Conservation (phyloP, 2,888 invertebrate species). For the Lordiphosa fenestrarum region DNA sequence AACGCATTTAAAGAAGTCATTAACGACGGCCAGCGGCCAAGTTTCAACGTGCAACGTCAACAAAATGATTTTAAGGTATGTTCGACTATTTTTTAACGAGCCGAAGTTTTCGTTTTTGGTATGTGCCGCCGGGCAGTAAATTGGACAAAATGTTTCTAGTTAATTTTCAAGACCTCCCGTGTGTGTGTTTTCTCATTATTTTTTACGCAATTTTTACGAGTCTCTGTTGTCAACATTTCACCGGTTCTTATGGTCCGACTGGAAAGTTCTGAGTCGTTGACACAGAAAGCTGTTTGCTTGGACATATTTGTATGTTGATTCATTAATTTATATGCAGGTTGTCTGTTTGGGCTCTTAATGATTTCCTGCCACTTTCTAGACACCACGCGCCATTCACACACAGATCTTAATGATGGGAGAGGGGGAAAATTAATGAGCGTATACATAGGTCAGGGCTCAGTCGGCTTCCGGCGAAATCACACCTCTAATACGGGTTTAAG, state of each 20-base stretch:
- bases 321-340: slow-evolving; percentile 57
- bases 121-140: not conserved
- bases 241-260: slow-evolving; percentile 10
- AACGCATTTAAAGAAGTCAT: slow-evolving; percentile 67
- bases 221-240: slow-evolving; percentile 11
- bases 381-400: slow-evolving; percentile 38
- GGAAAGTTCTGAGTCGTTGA: slow-evolving; percentile 50
- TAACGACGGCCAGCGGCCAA: slow-evolving; percentile 55
- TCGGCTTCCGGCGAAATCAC: slow-evolving; percentile 30
- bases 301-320: slow-evolving; percentile 57
- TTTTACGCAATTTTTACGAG: slow-evolving; percentile 29
- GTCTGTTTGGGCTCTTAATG: slow-evolving; percentile 21
- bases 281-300: slow-evolving; percentile 35
- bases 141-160: slow-evolving; percentile 37
- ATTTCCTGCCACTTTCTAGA: slow-evolving; percentile 38
- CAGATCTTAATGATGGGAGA: slow-evolving; percentile 33
- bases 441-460: slow-evolving; percentile 55
- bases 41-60: slow-evolving; percentile 58
- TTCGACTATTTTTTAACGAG: slow-evolving; percentile 41
- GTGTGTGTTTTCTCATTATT: slow-evolving; percentile 19
- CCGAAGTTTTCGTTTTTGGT: slow-evolving; percentile 30
- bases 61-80: slow-evolving; percentile 78
- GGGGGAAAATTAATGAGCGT: slow-evolving; percentile 48
- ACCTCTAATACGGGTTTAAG: slow-evolving; percentile 47
- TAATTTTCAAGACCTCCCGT: slow-evolving; percentile 37